phyloP scores from a whole-genome alignment of 37 sponge, comb jelly and placozoan species.

The Cladorhizidae sp. region DNA sequence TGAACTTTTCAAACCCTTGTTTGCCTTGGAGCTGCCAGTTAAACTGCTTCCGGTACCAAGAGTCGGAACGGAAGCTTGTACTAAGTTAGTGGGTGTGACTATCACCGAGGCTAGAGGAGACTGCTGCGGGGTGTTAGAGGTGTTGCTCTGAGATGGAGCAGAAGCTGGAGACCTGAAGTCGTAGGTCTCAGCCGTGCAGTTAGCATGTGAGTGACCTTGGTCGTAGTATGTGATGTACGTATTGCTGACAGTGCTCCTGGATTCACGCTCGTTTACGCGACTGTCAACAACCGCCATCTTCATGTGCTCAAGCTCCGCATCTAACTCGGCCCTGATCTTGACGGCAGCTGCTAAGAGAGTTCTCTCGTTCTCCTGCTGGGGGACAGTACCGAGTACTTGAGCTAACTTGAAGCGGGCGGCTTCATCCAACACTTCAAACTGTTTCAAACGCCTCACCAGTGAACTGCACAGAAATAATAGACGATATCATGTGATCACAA shows the following conservation, averaged over 20 bases:
- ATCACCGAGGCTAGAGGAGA: constrained; percentile 6
- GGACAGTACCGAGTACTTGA: not conserved
- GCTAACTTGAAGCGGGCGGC: not conserved
- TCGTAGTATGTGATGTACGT: not conserved
- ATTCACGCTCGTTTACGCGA: too few relatives aligned
- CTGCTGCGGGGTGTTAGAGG: not conserved
- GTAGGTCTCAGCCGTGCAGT: not conserved
- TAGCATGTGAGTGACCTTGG: not conserved
- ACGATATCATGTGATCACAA: not conserved
- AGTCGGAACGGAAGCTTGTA: constrained; percentile 5
- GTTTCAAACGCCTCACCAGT: constrained; percentile 42
- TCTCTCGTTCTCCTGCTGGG: not conserved
- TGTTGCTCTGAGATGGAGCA: not conserved
- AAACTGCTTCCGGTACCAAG: not conserved
- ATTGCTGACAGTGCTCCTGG: not conserved
- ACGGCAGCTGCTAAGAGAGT: not conserved
- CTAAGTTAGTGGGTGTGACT: constrained; percentile 1
- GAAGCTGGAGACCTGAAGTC: not conserved
- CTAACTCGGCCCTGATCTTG: constrained; percentile 17
- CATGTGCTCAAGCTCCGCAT: not conserved
- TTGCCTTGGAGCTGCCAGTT: not conserved
- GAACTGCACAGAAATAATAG: constrained; percentile 10
- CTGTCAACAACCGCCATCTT: not conserved
- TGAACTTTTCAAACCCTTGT: constrained; percentile 2
- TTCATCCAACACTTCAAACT: constrained; percentile 25